Base-by-base conservation (phyloP, 2,797 vertebrate species). In the Typhlichthys subterraneus region DNA sequence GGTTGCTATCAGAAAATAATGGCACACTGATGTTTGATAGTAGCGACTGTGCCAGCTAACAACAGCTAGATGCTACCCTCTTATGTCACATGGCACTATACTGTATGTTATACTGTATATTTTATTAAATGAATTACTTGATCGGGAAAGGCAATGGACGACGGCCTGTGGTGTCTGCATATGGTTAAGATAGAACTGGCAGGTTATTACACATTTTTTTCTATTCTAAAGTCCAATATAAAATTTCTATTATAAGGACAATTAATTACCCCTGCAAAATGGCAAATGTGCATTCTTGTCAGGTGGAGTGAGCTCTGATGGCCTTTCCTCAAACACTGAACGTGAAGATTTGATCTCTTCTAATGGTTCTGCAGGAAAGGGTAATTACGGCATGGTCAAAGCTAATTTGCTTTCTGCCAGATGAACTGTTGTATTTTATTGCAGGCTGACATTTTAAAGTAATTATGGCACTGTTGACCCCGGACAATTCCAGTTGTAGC, bases 391-490 rank as follows among this genome's bases (percentile, higher is more conserved):
- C 95, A 96, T 98, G 97, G 97, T 99, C 97, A 99, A 99, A 99
- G 97, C 97, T 99, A 98, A 99, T 99, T 99, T 99, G 97, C 96
- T 99, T 98, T 99, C 96, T 98, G 97, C 96, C 97, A 99, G 97
- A 99, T 99, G 97, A 99, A 99, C 97, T 99, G 97, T 99, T 99
- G 96, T 99, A 98, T 99, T 99, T 99, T 99, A 99, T 99, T 98
- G 97, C 98, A 94, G 95, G 95, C 96, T 99, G 97, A 99, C 97
- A 99, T 99, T 99, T 99, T 96, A 98, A 99, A 99, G 97, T 99
- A 99, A 99, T 99, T 99, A 99, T 96, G 93, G 96, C 96, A 98
- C 96, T 98, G 96, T 98, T 99, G 97, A 99, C 97, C 97, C 97
- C 97, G 96, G 96, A 96, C 97, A 95, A 96, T 99, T 98, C 95